Base-by-base conservation (phyloP, 2,113 vertebrate genomes). In the Theristicus caerulescens region DNA sequence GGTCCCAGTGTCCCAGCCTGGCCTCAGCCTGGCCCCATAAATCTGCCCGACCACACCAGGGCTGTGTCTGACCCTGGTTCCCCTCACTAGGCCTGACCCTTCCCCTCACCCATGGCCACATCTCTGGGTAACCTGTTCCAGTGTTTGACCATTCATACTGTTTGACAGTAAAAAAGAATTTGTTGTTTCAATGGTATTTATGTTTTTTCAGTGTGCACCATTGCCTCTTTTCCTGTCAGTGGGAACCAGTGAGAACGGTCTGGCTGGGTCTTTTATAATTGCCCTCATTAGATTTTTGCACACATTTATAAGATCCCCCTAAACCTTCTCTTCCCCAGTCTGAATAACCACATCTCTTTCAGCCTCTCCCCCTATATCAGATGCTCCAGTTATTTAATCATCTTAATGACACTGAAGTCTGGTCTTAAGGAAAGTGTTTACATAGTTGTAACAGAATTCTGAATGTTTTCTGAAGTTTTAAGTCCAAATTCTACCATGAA, bases 31-130 rank as follows among this genome's bases (percentile, higher is more conserved):
- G 22, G 34, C 4, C 5, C 29, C 11, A 9, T 32, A 67, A 20
- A 16, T 13, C 16, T n/a, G 5, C 8, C 32, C 34, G 22, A 12
- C 7, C 14, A 61, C 16, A 14, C 10, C 47, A 79, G 9, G 36
- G 6, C 10, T 26, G 11, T 76, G 38, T 10, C 16, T 62, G 49
- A 69, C 11, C 7, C 8, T 58, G 49, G 10, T 80, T 47, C 10
- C 38, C 29, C 32, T 69, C 18, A 32, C 9, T 11, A 67, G 17
- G 7, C 17, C 20, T 66, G 47, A 55, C 7, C 6, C 36, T 67
- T 24, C 26, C 11, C 6, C 27, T 12, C 10, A n/a, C 3, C 6
- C 1, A 0, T 20, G 16, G 27, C 13, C 42, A 32, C 18, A 19
- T 44, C 18, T 62, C 34, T 36, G 20, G 9, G 6, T 3, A 67